phyloP scores from a whole-genome alignment of 2,113 vertebrate species.

The Triplophysa tibetana region DNA sequence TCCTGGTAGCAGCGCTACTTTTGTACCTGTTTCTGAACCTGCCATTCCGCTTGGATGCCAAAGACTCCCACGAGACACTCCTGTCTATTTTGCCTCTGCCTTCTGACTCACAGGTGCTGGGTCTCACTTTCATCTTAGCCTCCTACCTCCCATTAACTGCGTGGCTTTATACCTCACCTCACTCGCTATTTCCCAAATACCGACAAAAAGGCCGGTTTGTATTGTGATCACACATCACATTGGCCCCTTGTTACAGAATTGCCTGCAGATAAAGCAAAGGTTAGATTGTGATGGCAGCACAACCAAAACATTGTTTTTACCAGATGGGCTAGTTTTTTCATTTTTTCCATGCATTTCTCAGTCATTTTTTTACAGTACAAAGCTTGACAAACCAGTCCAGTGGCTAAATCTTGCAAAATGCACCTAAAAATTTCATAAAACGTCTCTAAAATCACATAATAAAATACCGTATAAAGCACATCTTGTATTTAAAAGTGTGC shows the following conservation, averaged over 20 bases:
- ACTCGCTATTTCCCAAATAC: neutral
- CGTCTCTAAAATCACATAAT: no score
- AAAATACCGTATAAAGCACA: no score
- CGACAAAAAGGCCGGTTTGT: neutral
- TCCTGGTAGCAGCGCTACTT: conserved; percentile 62
- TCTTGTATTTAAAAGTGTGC: no score
- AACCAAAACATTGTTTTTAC: conserved; percentile 1
- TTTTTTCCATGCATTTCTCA: neutral
- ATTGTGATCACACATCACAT: neutral
- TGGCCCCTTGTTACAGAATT: neutral
- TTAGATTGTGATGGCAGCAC: neutral
- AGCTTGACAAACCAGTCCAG: no score
- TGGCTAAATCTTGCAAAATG: no score
- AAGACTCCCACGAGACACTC: neutral
- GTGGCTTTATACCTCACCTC: neutral
- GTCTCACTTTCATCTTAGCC: conserved; percentile 38
- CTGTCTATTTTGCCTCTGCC: conserved; percentile 4
- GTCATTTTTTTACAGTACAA: neutral
- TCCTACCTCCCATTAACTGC: conserved; percentile 33
- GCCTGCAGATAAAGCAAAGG: neutral
- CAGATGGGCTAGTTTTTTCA: neutral
- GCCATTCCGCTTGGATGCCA: conserved; percentile 32
- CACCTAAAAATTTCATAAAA: no score
- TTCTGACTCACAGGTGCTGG: conserved; percentile 20
- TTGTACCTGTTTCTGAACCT: conserved; percentile 56